phyloP scores from a whole-genome alignment of 2,113 vertebrate species.

The Epinephelus fuscoguttatus region DNA sequence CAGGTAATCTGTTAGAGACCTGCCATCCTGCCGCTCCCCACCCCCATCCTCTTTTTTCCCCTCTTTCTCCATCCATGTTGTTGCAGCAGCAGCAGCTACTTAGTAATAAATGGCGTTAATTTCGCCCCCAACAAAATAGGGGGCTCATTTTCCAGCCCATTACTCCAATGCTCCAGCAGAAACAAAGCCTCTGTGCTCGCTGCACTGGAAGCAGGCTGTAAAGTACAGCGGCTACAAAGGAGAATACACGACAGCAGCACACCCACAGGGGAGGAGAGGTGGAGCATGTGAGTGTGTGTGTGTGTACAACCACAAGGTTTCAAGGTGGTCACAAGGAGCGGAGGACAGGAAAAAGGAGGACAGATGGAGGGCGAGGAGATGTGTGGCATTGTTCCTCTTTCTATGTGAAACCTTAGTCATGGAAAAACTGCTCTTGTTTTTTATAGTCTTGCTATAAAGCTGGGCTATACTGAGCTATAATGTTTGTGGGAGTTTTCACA shows the following conservation, averaged over 20 bases:
- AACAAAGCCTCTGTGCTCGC: conserved; percentile 65
- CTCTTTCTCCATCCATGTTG: conserved; percentile 30
- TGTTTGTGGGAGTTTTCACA: conserved; percentile 34
- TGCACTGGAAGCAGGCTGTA: conserved; percentile 57
- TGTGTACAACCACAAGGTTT: not conserved
- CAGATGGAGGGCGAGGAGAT: not conserved
- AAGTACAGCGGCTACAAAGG: conserved; percentile 58
- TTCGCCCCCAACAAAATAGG: conserved; percentile 65
- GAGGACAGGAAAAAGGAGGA: not conserved
- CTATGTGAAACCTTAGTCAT: conserved; percentile 15
- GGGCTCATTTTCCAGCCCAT: conserved; percentile 81
- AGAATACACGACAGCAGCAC: conserved; percentile 32
- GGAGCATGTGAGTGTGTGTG: not conserved
- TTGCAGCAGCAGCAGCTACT: conserved; percentile 54
- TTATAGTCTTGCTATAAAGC: conserved; percentile 33
- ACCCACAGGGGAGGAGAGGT: conserved; percentile 23
- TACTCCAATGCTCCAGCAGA: conserved; percentile 69
- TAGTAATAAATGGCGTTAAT: conserved; percentile 81
- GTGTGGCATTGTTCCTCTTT: not conserved
- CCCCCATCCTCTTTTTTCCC: not conserved
- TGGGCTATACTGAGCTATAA: not conserved
- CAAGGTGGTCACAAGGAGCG: conserved; percentile 26
- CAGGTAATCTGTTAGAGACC: conserved; percentile 52
- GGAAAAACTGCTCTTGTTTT: not conserved
- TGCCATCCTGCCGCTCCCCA: conserved; percentile 20